Evolutionary conservation across 2,113 vertebrate species (phyloP).

Genomic region (Condylura cristata): DNA sequence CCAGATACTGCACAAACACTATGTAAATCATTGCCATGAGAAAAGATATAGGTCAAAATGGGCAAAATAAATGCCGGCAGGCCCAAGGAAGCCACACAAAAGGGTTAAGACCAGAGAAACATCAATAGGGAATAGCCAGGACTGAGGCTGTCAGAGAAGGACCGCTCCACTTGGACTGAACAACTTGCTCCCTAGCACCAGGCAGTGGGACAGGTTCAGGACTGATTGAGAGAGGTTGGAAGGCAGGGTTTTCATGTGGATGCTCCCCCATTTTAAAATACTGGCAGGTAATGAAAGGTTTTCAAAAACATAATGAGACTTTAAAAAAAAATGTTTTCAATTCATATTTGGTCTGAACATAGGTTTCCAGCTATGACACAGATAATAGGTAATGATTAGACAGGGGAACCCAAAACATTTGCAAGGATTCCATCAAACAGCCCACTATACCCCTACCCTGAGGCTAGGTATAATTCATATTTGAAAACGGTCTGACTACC

Average conservation of each 20-base stretch:
- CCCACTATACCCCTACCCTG: neutral
- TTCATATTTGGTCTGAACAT: neutral
- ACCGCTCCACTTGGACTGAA: fast-evolving
- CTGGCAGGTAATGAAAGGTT: neutral
- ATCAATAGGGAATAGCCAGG: neutral
- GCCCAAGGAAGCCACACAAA: neutral
- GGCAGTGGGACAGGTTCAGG: fast-evolving
- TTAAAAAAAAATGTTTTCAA: neutral
- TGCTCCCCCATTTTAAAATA: neutral
- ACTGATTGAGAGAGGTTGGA: neutral
- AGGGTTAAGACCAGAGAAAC: neutral
- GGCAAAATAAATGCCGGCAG: no score
- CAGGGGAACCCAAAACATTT: neutral
- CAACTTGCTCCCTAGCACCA: fast-evolving
- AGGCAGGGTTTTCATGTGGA: neutral
- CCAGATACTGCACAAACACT: neutral
- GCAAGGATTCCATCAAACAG: neutral
- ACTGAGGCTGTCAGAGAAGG: fast-evolving
- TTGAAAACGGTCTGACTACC: neutral
- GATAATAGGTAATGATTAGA: neutral
- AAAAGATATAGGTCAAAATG: neutral
- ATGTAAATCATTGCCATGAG: neutral
- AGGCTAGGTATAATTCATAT: neutral
- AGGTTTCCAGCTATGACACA: neutral
- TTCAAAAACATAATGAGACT: neutral